Evolutionary conservation across 1,140 invertebrate genomes (phyloP).

Genomic region (Fragariocoptes setiger): DNA sequence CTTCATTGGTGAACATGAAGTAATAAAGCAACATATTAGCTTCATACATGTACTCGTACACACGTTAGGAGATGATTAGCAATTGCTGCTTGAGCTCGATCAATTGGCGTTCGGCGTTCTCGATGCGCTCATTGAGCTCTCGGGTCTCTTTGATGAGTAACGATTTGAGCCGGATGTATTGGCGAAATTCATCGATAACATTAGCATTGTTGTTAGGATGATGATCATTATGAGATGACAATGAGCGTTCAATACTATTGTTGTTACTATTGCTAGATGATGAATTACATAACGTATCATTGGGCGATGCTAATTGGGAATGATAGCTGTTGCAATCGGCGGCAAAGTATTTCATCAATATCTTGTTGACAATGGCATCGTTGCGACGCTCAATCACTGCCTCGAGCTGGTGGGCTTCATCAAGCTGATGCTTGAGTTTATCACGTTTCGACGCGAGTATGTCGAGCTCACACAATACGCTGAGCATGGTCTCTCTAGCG

Average conservation of each 20-base stretch:
- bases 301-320: too few species aligned
- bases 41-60: too few species aligned
- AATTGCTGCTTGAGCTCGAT: neutral
- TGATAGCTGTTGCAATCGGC: too few species aligned
- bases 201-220: neutral
- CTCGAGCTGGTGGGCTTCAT: neutral
- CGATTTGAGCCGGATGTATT: neutral
- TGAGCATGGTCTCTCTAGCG: too few species aligned
- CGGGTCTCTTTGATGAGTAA: neutral
- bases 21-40: too few species aligned
- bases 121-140: neutral
- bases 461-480: too few species aligned
- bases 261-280: too few species aligned
- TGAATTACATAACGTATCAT: too few species aligned
- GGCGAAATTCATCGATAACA: neutral
- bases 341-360: neutral
- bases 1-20: too few species aligned
- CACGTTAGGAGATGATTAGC: too few species aligned
- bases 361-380: neutral
- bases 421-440: neutral
- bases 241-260: too few species aligned
- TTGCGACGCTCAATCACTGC: neutral
- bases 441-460: neutral
- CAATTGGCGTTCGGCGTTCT: neutral
- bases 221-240: too few species aligned